Conservation (phyloP, 2,113 vertebrate species). For the Andinoacara biseriatus region DNA sequence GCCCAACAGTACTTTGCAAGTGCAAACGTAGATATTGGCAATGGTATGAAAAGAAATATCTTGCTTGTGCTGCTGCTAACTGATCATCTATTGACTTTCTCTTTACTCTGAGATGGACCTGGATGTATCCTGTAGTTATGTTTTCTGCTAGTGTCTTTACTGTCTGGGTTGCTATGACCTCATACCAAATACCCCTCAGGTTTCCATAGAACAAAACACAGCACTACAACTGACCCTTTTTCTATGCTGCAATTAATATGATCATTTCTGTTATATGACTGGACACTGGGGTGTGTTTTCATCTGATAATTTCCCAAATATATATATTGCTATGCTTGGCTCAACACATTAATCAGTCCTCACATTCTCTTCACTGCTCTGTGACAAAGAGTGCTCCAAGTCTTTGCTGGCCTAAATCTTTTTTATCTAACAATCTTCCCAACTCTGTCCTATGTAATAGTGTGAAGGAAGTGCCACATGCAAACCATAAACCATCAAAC, state of each 20-base stretch:
- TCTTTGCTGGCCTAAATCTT: conserved; percentile 29
- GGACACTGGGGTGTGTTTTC: neutral
- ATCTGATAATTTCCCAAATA: neutral
- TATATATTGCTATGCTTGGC: neutral
- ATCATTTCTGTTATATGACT: neutral
- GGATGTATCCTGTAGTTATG: neutral
- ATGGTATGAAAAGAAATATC: neutral
- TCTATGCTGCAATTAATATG: neutral
- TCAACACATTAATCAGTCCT: conserved; percentile 10
- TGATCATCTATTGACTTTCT: neutral
- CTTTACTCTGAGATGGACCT: neutral
- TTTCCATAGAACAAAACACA: neutral
- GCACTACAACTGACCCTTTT: neutral
- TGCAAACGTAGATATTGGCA: neutral
- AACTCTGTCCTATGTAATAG: conserved; percentile 10
- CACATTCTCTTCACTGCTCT: neutral
- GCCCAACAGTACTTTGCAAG: neutral
- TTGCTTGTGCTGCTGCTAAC: neutral
- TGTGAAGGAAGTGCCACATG: conserved; percentile 1
- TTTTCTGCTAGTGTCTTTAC: neutral
- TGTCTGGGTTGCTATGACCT: neutral
- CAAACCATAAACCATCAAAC: neutral
- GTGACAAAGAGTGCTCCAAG: neutral
- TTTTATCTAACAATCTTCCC: conserved; percentile 43
- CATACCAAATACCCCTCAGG: neutral